Percentiles rank a stretch among this genome's conserved stretches.
phyloP scores from a whole-genome alignment of 2,113 vertebrate genomes.

The Cyprinodon tularosa region DNA sequence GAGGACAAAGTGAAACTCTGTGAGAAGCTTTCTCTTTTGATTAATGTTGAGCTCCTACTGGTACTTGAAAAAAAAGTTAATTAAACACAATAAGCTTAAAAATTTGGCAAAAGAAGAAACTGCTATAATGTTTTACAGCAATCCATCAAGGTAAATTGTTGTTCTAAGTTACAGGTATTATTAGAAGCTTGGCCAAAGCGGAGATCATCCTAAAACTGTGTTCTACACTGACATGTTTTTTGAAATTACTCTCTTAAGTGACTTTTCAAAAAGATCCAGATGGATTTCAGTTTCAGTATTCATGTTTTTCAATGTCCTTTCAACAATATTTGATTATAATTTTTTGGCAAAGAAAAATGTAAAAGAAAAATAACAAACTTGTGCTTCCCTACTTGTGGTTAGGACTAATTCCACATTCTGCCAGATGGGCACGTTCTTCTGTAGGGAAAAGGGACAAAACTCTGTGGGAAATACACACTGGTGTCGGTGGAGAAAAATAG shows the following conservation, averaged over 20 bases:
- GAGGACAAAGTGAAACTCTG: too few relatives aligned
- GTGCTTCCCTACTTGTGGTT: background rate
- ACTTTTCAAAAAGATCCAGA: background rate
- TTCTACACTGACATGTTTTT: background rate
- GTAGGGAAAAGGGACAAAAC: too few relatives aligned
- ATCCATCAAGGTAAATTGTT: background rate
- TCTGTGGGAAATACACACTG: too few relatives aligned
- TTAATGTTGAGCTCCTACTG: too few relatives aligned
- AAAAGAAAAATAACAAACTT: background rate
- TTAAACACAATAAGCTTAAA: background rate
- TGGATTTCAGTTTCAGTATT: conserved; percentile 7
- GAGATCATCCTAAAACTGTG: background rate
- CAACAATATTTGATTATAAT: conserved; percentile 7
- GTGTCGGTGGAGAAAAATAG: too few relatives aligned
- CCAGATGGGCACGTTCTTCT: too few relatives aligned
- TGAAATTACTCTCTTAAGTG: background rate
- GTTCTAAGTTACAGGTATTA: background rate
- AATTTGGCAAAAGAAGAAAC: background rate
- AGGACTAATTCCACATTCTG: background rate
- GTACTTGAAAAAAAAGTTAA: too few relatives aligned
- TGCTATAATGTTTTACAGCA: background rate
- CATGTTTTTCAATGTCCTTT: background rate
- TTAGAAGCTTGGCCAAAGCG: background rate
- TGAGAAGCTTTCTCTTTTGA: too few relatives aligned
- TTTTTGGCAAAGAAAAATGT: background rate